phyloP scores from a whole-genome alignment of 1,140 invertebrate species.

The Drosophila arizonae region DNA sequence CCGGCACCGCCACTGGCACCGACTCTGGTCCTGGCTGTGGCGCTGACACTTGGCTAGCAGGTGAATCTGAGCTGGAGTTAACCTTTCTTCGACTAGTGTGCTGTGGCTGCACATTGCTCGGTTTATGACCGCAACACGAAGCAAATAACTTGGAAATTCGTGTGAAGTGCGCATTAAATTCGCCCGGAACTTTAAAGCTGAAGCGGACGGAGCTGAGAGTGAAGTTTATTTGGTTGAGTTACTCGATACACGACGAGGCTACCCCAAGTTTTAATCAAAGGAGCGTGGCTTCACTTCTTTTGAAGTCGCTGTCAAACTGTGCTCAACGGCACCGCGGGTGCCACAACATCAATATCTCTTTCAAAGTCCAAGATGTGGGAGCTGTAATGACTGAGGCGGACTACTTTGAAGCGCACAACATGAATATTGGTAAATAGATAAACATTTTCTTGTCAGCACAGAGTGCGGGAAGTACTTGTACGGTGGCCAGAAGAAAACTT shows the following conservation, averaged over 20 bases:
- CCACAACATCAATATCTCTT: slow-evolving; percentile 44
- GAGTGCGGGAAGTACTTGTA: too few relatives aligned
- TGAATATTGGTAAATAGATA: too few relatives aligned
- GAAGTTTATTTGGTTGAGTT: too few relatives aligned
- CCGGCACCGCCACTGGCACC: not conserved
- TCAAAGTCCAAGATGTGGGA: too few relatives aligned
- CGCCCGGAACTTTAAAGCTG: slow-evolving; percentile 20
- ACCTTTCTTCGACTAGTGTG: slow-evolving; percentile 27
- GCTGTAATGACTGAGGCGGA: too few relatives aligned
- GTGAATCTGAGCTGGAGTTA: slow-evolving; percentile 9
- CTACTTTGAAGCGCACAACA: too few relatives aligned
- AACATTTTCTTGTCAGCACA: too few relatives aligned
- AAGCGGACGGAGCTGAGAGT: too few relatives aligned
- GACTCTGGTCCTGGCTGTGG: not conserved
- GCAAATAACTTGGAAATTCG: slow-evolving; percentile 39
- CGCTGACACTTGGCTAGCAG: not conserved
- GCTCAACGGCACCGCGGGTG: slow-evolving; percentile 26
- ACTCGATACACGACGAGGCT: too few relatives aligned
- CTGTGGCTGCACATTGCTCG: slow-evolving; percentile 29
- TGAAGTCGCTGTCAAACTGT: slow-evolving; percentile 28
- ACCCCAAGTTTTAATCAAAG: too few relatives aligned
- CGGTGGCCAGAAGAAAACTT: not conserved
- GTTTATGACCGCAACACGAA: not conserved
- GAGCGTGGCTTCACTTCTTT: too few relatives aligned
- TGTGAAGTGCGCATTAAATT: slow-evolving; percentile 33